Conservation (phyloP, 2,888 invertebrate species). For the Copidosoma aretas region DNA sequence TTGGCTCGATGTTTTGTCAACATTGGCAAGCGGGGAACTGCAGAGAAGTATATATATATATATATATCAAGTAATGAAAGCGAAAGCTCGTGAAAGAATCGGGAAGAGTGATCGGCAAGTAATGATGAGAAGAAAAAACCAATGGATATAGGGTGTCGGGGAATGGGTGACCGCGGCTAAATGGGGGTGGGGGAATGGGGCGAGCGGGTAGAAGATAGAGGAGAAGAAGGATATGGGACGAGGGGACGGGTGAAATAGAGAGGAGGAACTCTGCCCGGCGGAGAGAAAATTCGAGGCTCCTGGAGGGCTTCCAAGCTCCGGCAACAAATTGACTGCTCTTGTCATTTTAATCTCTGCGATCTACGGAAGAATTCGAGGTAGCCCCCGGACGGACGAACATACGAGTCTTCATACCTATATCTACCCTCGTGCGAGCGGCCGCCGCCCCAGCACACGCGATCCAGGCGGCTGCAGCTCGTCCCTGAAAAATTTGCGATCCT, state of each 20-base stretch:
- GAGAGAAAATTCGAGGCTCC: conserved; percentile 33
- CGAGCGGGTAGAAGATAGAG: background rate
- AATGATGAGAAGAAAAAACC: background rate
- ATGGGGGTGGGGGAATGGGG: too few species aligned
- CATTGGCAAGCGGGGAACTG: too few species aligned
- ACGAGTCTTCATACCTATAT: too few species aligned
- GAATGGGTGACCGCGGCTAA: background rate
- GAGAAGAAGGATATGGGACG: background rate
- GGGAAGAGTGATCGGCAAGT: background rate
- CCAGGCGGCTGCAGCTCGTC: conserved; percentile 6
- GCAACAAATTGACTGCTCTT: conserved; percentile 42
- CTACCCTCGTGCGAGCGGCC: conserved; percentile 17
- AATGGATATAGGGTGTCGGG: background rate
- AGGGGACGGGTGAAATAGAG: conserved; percentile 21
- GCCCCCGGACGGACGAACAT: conserved; percentile 16
- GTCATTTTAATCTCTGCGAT: conserved; percentile 42
- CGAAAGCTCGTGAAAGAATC: background rate
- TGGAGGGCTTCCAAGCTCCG: conserved; percentile 37
- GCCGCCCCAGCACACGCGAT: background rate
- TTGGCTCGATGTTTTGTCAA: too few species aligned
- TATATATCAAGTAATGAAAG: too few species aligned
- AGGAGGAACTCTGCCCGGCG: conserved; percentile 2
- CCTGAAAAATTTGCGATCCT: conserved; percentile 32
- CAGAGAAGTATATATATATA: too few species aligned
- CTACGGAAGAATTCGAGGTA: conserved; percentile 29